phyloP scores from a whole-genome alignment of 2,797 vertebrate species.

The Aphelocoma californica region DNA sequence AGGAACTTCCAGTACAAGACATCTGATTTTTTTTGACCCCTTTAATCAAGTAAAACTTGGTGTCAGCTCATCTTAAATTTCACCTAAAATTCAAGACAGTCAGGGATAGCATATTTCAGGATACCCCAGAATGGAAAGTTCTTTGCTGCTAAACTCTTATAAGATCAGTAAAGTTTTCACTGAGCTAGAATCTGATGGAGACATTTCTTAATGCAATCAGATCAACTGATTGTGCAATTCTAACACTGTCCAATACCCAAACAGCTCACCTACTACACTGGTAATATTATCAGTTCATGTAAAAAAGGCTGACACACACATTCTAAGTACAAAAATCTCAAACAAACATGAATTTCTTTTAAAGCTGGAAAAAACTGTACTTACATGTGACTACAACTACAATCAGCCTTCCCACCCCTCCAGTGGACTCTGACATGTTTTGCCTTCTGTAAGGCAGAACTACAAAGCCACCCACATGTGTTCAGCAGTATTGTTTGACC shows the following conservation, averaged over 20 bases:
- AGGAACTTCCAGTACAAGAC: not conserved
- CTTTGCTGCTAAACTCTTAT: not conserved
- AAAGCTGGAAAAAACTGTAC: not conserved
- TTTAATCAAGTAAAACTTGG: not conserved
- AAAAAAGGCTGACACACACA: not conserved
- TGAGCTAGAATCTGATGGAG: not conserved
- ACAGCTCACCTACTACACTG: not conserved
- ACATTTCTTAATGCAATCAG: not conserved
- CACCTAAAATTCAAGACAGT: not conserved
- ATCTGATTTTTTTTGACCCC: not conserved
- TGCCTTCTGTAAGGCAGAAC: not conserved
- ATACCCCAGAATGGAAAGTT: not conserved
- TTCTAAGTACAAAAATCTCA: not conserved
- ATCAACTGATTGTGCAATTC: not conserved
- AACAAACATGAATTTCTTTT: not conserved
- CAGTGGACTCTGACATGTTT: not conserved
- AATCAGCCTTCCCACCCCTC: not conserved
- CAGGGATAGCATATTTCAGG: not conserved
- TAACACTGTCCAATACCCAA: not conserved
- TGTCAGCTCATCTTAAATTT: not conserved
- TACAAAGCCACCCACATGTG: not conserved
- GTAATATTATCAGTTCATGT: not conserved
- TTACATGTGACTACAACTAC: not conserved
- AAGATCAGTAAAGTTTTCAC: not conserved
- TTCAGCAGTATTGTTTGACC: not conserved